Evolutionary conservation across 2,888 invertebrate genomes (phyloP).

Genomic region (Caenorhabditis doughertyi): DNA sequence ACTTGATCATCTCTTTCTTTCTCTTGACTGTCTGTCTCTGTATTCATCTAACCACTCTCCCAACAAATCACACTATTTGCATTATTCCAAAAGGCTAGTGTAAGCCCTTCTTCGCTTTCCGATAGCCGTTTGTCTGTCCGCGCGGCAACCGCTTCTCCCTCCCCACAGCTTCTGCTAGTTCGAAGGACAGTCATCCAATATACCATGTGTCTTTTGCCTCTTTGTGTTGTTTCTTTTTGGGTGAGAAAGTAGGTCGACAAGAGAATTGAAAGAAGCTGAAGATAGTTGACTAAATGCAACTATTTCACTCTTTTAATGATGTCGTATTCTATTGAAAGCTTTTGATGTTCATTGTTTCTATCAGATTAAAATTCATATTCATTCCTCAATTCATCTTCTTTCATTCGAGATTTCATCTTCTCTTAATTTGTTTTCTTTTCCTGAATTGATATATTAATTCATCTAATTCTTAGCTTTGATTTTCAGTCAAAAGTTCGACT

Average conservation of each 20-base stretch:
- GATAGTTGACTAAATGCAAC: constrained; percentile 3
- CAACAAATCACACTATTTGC: constrained; percentile 30
- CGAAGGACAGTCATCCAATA: constrained; percentile 20
- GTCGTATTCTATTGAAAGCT: neutral
- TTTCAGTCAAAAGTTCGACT: neutral
- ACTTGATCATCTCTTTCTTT: constrained; percentile 39
- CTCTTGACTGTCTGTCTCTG: neutral
- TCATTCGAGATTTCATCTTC: neutral
- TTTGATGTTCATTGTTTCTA: neutral
- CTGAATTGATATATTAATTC: neutral
- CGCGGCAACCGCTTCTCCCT: constrained; percentile 41
- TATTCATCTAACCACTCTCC: constrained; percentile 6
- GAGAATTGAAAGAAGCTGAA: constrained; percentile 16
- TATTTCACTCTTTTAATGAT: constrained; percentile 9
- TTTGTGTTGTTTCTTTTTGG: constrained; percentile 50
- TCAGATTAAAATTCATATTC: neutral
- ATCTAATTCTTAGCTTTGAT: neutral
- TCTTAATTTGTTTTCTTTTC: neutral
- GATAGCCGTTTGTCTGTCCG: constrained; percentile 58
- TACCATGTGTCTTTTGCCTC: constrained; percentile 44
- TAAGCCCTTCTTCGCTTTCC: constrained; percentile 28
- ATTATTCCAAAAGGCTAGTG: constrained; percentile 19
- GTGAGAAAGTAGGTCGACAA: constrained; percentile 54
- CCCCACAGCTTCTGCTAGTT: constrained; percentile 8
- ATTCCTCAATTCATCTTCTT: neutral